These are phyloP conservation scores for Xanthia icteritia DNA, from an alignment of 2,888 invertebrate species.

Conservation along the genomic window DNA sequence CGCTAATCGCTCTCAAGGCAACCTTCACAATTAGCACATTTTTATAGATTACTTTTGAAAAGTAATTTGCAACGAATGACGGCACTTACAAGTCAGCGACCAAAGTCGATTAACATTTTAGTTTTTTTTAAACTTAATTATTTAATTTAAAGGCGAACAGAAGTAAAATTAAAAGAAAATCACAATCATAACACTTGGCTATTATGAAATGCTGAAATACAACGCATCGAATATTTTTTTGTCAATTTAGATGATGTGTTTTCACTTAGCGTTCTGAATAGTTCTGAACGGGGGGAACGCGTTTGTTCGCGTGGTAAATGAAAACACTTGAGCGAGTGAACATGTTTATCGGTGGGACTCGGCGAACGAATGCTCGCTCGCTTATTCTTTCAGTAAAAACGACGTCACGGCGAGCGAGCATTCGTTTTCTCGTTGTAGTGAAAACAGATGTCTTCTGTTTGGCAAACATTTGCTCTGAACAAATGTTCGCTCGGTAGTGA, in stretches of 20 bases:
- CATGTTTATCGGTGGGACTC: too few species aligned
- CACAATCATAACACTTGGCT: not conserved
- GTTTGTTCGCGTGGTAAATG: too few species aligned
- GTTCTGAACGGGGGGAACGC: too few species aligned
- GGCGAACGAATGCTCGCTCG: too few species aligned
- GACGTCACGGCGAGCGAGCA: too few species aligned
- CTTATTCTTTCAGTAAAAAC: too few species aligned
- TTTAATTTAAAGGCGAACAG: not conserved
- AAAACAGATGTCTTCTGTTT: too few species aligned
- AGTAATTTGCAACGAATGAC: constrained; percentile 6
- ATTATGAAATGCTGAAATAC: not conserved
- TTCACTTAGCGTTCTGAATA: too few species aligned
- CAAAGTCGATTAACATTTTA: not conserved
- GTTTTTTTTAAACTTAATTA: not conserved
- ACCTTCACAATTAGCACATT: constrained; percentile 17
- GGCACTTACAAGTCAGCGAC: not conserved
- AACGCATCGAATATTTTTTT: not conserved
- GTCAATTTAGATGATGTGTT: not conserved
- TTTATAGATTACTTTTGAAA: constrained; percentile 22
- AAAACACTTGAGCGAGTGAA: too few species aligned
- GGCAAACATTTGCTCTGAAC: too few species aligned
- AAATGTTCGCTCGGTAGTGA: too few species aligned
- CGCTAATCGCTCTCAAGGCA: constrained; percentile 44
- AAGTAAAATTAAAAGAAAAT: not conserved
- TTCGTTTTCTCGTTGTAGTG: too few species aligned